These are phyloP conservation scores for Cotesia typhae DNA, from an alignment of 1,140 invertebrate genomes.

Conservation along the genomic window DNA sequence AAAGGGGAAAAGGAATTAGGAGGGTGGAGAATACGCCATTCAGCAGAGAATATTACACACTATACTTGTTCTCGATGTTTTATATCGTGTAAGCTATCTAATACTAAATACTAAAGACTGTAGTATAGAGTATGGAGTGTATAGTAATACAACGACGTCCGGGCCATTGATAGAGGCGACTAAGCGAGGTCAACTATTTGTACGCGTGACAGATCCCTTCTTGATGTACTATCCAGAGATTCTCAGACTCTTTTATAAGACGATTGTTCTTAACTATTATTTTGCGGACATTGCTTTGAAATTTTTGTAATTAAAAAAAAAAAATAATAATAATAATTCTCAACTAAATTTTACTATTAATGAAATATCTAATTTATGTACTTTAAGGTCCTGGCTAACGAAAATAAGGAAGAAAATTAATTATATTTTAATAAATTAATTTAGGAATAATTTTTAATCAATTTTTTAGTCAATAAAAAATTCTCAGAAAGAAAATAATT, in stretches of 20 bases:
- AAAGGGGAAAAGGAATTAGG: not conserved
- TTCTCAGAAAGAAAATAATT: too few species aligned
- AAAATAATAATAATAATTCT: too few species aligned
- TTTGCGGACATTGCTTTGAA: not conserved
- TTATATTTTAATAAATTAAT: too few species aligned
- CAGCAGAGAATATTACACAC: constrained; percentile 28
- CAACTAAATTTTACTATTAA: too few species aligned
- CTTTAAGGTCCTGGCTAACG: too few species aligned
- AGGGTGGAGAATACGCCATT: constrained; percentile 9
- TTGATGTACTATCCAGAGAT: constrained; percentile 44
- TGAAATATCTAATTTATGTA: too few species aligned
- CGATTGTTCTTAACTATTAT: constrained; percentile 7
- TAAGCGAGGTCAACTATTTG: constrained; percentile 66
- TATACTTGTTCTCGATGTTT: constrained; percentile 28
- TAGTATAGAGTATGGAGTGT: constrained; percentile 45
- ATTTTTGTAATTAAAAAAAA: too few species aligned
- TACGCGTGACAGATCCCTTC: constrained; percentile 64
- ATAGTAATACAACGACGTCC: constrained; percentile 57
- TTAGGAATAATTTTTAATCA: too few species aligned
- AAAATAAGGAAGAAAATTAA: too few species aligned
- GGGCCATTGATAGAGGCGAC: constrained; percentile 64
- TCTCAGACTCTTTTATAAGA: constrained; percentile 39
- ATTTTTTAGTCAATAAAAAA: too few species aligned
- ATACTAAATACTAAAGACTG: constrained; percentile 28
- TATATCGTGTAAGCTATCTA: constrained; percentile 11